These are phyloP conservation scores for Geococcyx californianus DNA, from an alignment of 2,113 vertebrate species.

Conservation along the genomic window DNA sequence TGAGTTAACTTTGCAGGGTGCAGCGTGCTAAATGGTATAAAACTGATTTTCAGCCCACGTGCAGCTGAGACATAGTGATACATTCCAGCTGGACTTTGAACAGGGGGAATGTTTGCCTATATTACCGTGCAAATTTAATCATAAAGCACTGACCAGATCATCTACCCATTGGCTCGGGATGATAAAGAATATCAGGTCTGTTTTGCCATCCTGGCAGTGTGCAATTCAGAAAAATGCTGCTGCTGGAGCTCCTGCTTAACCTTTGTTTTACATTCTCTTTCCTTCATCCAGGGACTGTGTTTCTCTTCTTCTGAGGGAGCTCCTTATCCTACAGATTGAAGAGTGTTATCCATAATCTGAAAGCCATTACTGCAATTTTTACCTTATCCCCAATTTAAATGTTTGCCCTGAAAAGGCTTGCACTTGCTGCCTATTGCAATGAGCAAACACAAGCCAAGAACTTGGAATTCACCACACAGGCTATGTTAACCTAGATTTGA, in stretches of 20 bases:
- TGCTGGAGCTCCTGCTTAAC: rapidly evolving
- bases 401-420: background rate
- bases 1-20: background rate
- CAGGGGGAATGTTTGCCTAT: background rate
- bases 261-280: background rate
- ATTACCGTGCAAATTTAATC: background rate
- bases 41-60: background rate
- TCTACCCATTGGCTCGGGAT: background rate
- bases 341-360: background rate
- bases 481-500: background rate
- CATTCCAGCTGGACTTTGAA: background rate
- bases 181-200: background rate
- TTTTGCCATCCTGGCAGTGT: background rate
- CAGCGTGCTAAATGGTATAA: background rate
- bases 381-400: background rate
- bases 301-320: background rate
- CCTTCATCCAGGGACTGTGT: background rate
- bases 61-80: background rate
- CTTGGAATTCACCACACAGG: too few relatives aligned
- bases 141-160: background rate
- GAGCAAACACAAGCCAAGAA: background rate
- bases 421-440: background rate
- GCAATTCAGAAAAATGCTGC: background rate
- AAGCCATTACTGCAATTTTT: background rate
- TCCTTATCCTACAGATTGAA: background rate